Evolutionary conservation across 2,797 vertebrate species (phyloP).

Genomic region (Anguilla marmorata): DNA sequence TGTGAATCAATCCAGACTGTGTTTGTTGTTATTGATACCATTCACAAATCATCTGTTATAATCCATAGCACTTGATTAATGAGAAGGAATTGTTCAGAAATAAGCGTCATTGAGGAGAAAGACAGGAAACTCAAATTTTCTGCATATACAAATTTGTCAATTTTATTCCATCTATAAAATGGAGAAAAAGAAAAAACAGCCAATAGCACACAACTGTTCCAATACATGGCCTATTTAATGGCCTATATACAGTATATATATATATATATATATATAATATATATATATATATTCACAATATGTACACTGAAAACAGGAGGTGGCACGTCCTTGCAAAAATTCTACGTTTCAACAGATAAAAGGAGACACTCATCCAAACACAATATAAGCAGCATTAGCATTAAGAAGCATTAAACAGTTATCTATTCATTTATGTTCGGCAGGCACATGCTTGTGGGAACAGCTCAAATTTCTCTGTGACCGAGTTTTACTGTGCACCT

Average conservation of each 20-base stretch:
- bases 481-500: conserved; percentile 40
- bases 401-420: conserved; percentile 31
- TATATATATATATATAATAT: no score
- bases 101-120: neutral
- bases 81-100: neutral
- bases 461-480: conserved; percentile 51
- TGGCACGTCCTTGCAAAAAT: conserved; percentile 29
- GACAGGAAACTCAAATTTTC: neutral
- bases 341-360: conserved; percentile 23
- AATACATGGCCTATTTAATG: conserved; percentile 38
- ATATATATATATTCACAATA: neutral
- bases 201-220: neutral
- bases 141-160: neutral
- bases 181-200: neutral
- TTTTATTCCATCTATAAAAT: no score
- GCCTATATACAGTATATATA: neutral
- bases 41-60: neutral
- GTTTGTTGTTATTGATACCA: neutral
- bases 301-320: conserved; percentile 37
- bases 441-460: conserved; percentile 33
- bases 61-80: neutral
- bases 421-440: conserved; percentile 43
- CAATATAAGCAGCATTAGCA: conserved; percentile 30
- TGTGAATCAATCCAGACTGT: neutral
- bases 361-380: conserved; percentile 34